These are phyloP conservation scores for Cephus cinctus DNA, from an alignment of 1,140 invertebrate genomes.

Conservation along the genomic window DNA sequence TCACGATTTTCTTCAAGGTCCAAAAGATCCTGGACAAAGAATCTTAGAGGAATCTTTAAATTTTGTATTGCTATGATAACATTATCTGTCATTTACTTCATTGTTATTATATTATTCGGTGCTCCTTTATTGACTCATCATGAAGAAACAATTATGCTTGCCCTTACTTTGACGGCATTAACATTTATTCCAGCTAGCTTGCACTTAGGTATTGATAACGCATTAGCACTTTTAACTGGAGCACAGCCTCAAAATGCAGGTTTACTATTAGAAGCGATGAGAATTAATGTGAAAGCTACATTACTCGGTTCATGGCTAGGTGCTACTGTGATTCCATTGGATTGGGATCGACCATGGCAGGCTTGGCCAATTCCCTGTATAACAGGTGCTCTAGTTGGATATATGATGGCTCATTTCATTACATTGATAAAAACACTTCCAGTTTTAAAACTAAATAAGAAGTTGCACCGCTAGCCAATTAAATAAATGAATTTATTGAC, in stretches of 20 bases:
- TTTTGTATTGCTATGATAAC: slow-evolving; percentile 29
- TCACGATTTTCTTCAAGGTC: slow-evolving; percentile 22
- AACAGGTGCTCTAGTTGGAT: slow-evolving; percentile 68
- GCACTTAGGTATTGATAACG: slow-evolving; percentile 61
- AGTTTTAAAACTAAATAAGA: slow-evolving; percentile 22
- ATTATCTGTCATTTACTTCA: slow-evolving; percentile 57
- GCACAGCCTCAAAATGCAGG: slow-evolving; percentile 52
- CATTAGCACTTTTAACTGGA: slow-evolving; percentile 58
- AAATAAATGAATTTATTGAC: too few species aligned
- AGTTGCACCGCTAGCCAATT: too few species aligned
- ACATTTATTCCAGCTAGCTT: slow-evolving; percentile 66
- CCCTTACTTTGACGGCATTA: slow-evolving; percentile 64
- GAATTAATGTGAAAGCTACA: slow-evolving; percentile 61
- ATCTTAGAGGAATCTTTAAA: slow-evolving; percentile 44
- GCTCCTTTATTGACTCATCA: slow-evolving; percentile 66
- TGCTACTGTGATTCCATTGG: slow-evolving; percentile 83
- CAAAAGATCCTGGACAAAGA: slow-evolving; percentile 32
- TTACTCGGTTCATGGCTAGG: slow-evolving; percentile 86
- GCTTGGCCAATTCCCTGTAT: slow-evolving; percentile 77
- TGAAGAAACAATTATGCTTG: slow-evolving; percentile 73
- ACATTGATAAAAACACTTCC: slow-evolving; percentile 51
- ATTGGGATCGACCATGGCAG: slow-evolving; percentile 92
- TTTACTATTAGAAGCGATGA: slow-evolving; percentile 59
- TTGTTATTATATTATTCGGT: slow-evolving; percentile 72
- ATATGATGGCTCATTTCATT: slow-evolving; percentile 59